Evolutionary conservation across 2,113 vertebrate species (phyloP).

Genomic region (Otocyon megalotis): DNA sequence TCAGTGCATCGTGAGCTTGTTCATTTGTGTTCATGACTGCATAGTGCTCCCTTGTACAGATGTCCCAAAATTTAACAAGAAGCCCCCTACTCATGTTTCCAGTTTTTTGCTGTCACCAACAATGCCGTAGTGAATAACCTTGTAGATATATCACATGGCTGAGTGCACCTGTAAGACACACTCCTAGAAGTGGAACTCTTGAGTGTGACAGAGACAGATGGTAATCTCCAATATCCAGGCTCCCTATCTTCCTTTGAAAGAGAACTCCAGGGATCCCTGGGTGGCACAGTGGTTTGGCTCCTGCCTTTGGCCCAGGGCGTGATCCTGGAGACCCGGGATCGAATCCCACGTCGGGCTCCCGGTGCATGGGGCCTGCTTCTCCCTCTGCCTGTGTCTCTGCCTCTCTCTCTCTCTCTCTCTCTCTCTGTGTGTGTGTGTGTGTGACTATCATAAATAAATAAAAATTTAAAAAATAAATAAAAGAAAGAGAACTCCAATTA

Average conservation of each 20-base stretch:
- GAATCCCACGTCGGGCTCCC: too few species aligned
- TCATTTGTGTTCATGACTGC: accelerated
- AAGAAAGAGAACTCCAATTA: not conserved
- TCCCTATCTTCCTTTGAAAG: constrained; percentile 11
- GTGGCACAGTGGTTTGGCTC: too few species aligned
- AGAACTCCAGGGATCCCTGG: too few species aligned
- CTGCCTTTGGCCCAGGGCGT: too few species aligned
- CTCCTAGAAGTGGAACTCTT: not conserved
- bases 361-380: too few species aligned
- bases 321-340: too few species aligned
- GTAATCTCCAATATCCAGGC: not conserved
- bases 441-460: too few species aligned
- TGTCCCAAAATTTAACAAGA: not conserved
- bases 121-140: not conserved
- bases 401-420: too few species aligned
- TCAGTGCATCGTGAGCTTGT: not conserved
- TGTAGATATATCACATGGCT: not conserved
- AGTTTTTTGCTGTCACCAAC: not conserved
- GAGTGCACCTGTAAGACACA: not conserved
- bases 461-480: too few species aligned
- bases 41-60: accelerated
- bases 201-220: not conserved
- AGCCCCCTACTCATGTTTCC: not conserved
- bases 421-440: too few species aligned
- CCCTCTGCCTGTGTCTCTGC: too few species aligned